Evolutionary conservation across 2,888 invertebrate species (phyloP).

Genomic region (Hypolimnas misippus): DNA sequence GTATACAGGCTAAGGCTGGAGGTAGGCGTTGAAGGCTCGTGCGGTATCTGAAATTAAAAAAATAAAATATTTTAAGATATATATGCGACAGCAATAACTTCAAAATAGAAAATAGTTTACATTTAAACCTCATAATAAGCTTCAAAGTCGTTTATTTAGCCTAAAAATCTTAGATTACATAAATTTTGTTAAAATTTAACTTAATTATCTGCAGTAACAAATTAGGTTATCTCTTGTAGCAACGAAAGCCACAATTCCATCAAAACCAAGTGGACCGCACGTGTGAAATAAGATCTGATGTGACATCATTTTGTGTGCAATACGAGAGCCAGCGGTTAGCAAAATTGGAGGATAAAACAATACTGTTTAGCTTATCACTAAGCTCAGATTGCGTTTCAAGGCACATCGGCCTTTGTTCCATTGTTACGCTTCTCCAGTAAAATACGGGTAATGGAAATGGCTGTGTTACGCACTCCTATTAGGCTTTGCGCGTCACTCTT

Average conservation of each 20-base stretch:
- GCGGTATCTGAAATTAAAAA: constrained; percentile 66
- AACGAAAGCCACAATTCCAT: constrained; percentile 13
- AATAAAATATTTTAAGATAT: constrained; percentile 34
- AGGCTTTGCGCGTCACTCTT: constrained; percentile 21
- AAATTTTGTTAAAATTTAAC: not conserved
- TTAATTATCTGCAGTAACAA: not conserved
- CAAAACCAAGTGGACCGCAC: constrained; percentile 31
- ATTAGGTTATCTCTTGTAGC: constrained; percentile 19
- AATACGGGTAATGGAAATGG: constrained; percentile 59
- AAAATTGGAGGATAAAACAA: constrained; percentile 62
- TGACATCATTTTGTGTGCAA: constrained; percentile 49
- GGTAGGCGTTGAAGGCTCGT: constrained; percentile 54
- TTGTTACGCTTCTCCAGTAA: constrained; percentile 57
- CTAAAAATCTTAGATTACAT: too few species aligned
- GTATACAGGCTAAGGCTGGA: constrained; percentile 67
- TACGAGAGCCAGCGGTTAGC: constrained; percentile 49
- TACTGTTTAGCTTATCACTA: constrained; percentile 63
- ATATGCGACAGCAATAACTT: constrained; percentile 9
- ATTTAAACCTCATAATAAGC: too few species aligned
- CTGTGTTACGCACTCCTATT: constrained; percentile 42
- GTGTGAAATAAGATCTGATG: constrained; percentile 47
- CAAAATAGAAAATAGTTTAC: too few species aligned
- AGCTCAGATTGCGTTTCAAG: constrained; percentile 52
- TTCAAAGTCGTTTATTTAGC: too few species aligned
- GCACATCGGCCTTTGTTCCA: constrained; percentile 69